Evolutionary conservation across 2,888 invertebrate genomes (phyloP), one percentile per base, ranked within the genome.

Genomic region (Spialia ferax): DNA sequence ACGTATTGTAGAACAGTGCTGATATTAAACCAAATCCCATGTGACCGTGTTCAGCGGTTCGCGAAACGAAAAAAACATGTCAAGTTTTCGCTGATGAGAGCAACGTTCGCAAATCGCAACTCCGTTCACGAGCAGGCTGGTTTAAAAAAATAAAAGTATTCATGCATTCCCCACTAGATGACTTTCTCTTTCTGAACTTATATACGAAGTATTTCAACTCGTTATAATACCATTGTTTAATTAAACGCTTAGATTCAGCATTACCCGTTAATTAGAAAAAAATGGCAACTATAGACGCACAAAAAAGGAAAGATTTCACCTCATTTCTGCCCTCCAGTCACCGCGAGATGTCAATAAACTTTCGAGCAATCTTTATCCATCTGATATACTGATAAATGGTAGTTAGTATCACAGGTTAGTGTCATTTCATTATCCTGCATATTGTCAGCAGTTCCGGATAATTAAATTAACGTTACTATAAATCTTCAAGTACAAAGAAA

Each of bases 191-290:
- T 38, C n/a, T 38, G n/a, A 38, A 38, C n/a, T n/a, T 5, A n/a
- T 13, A n/a, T 13, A 56, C 15, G n/a, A n/a, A n/a, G n/a, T n/a
- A n/a, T 26, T n/a, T 11, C 35, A 50, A 56, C 50, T 56, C 22
- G 22, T 45, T 56, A 22, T 56, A 48, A 48, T 18, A 35, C 20
- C n/a, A 20, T 48, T 8, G 3, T 1, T 3, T 18, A 20, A 32
- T 65, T 65, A 26, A 50, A 38, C 38, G 35, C 35, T 18, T 50
- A 35, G 23, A 65, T 57, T n/a, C n/a, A 64, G 45, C 38, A 65
- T 50, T 52, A 38, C 48, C 59, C 59, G 59, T 52, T 65, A 59
- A 65, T 65, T 65, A 65, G 38, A 65, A 65, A 65, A 65, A 63
- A 59, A 35, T 35, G 2, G 15, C 42, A 35, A 5, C 18, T 0